Conservation (phyloP, 2,113 vertebrate genomes). For the Vulpes lagopus region DNA sequence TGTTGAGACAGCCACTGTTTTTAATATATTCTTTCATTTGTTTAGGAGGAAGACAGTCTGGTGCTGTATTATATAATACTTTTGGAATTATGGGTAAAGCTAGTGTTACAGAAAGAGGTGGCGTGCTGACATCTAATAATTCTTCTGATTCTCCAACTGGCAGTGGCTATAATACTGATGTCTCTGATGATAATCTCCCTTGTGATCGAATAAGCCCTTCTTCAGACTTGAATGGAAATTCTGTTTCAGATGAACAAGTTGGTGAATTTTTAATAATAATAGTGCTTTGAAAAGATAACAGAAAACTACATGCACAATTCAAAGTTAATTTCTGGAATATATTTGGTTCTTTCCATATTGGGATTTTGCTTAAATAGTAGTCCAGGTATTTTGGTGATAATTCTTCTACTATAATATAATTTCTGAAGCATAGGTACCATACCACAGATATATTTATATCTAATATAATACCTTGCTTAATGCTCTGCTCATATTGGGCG, state of each 20-base stretch:
- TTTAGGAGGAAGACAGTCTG: conserved; percentile 94
- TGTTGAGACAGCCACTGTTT: background rate
- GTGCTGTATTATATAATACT: conserved; percentile 94
- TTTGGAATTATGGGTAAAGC: conserved; percentile 95
- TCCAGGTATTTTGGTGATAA: conserved; percentile 2
- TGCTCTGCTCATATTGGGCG: background rate
- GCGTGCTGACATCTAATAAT: conserved; percentile 94
- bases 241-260: conserved; percentile 98
- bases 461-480: background rate
- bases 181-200: conserved; percentile 96
- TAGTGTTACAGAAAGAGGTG: conserved; percentile 88
- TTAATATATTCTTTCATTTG: conserved; percentile 50
- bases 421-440: background rate
- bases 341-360: conserved; percentile 5
- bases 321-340: conserved; percentile 41
- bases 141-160: conserved; percentile 98
- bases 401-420: background rate
- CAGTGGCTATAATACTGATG: conserved; percentile 98
- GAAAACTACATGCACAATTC: background rate
- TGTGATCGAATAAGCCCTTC: conserved; percentile 92
- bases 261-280: conserved; percentile 28
- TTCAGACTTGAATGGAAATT: conserved; percentile 94
- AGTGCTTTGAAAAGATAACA: conserved; percentile 28
- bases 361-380: background rate
- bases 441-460: background rate